Base-by-base conservation (phyloP, 1,140 invertebrate genomes). In the Aphelinus atriplicis region DNA sequence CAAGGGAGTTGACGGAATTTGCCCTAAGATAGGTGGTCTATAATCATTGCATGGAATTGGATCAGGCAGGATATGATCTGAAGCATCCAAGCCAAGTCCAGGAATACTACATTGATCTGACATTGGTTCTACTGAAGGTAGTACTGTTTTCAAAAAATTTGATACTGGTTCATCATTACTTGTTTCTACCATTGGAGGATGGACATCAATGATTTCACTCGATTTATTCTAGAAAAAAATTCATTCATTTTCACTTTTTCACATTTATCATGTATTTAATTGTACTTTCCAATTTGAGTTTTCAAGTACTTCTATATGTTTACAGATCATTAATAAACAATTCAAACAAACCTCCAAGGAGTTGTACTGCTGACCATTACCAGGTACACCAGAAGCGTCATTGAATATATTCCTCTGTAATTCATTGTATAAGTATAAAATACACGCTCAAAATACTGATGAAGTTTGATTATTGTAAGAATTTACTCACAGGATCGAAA, bases 121-220 rank as follows among this genome's bases (percentile, higher is more conserved):
- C 2, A 73, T 64, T 61, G 71, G 78, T 6, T 86, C 85, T 7
- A 81, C 78, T 3, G 74, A 75, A 9, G 86, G 84, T 61, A 86
- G 77, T 53, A 87, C 85, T n/a, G 81, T 86, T 70, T 88, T 88
- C 42, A 88, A 76, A 58, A 88, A 89, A 76, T 81, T 85, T 45
- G 86, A 81, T 50, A 87, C 83, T 71, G 81, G 84, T 64, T 88
- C 88, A 51, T 86, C 83, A 47, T 68, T 82, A 43, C 83, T 84
- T 46, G 78, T 76, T 62, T 85, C 84, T 0, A 26, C 47, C 65
- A 50, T 7, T 42, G 79, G 78, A 3, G 79, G 80, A 72, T 82
- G 75, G 4, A 85, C 84, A 42, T 82, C 85, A 74, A 90, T 90
- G 6, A 90, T 90, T 80, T 91, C 89, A 72, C 90, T 90, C 62